Percentiles rank a stretch among this genome's conserved stretches.
Conservation (phyloP, 2,888 invertebrate genomes). For the Meloe dianella region DNA sequence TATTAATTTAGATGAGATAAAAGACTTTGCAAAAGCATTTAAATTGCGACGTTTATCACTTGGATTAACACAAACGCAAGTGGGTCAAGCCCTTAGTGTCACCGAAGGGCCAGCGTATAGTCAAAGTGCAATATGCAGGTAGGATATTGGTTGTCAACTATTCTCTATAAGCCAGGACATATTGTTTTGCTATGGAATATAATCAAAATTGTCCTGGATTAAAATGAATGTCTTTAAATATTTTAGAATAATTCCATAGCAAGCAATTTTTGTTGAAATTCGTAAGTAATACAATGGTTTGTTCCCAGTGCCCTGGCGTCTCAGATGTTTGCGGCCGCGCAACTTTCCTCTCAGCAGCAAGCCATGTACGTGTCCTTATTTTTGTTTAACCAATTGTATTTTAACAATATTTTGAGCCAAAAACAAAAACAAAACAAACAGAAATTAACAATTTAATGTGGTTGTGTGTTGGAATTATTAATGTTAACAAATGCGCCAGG, state of each 20-base stretch:
- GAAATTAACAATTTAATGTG: constrained; percentile 13
- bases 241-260: constrained; percentile 28
- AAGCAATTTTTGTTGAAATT: constrained; percentile 24
- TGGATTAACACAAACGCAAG: constrained; percentile 96
- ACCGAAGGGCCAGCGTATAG: constrained; percentile 98
- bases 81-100: constrained; percentile 94
- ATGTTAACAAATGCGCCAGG: constrained; percentile 69
- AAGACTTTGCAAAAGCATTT: constrained; percentile 97
- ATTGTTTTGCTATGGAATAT: constrained; percentile 16
- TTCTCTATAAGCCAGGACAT: constrained; percentile 39
- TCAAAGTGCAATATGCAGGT: constrained; percentile 99
- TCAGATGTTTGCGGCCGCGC: constrained; percentile 93
- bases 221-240: no score
- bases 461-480: constrained; percentile 23
- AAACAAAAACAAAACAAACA: neutral
- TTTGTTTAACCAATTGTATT: constrained; percentile 28
- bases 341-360: constrained; percentile 91
- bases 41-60: constrained; percentile 91
- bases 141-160: constrained; percentile 47
- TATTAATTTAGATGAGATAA: constrained; percentile 96
- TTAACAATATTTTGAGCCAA: neutral
- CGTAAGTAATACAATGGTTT: constrained; percentile 59
- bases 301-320: constrained; percentile 95
- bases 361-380: constrained; percentile 79
- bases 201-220: neutral